Evolutionary conservation across 37 sponge, comb jelly and placozoan genomes (phyloP), one percentile per base, ranked within the genome.

Genomic region (Sycon ciliatum): DNA sequence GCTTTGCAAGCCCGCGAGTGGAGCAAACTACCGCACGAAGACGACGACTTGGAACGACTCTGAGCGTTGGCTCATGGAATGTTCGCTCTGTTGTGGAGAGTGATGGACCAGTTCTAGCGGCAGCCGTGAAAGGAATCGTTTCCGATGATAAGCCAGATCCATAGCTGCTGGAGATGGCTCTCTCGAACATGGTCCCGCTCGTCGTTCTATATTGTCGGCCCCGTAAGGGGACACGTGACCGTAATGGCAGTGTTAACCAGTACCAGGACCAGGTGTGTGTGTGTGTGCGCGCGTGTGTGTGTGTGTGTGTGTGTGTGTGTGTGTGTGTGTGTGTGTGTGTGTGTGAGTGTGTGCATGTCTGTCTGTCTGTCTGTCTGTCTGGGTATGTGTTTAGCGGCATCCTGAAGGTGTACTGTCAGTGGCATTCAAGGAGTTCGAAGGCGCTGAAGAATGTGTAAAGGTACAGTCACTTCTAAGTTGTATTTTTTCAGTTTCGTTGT

Each of bases 371-470:
- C 7, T 16, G 34, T 4, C 36, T 31, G 65, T 64, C 36, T 64
- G 65, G n/a, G n/a, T n/a, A n/a, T n/a, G n/a, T n/a, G 20, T 49
- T 20, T 38, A 93, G 90, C 78, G 93, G 61, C 89, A 96, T 71
- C 82, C 84, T 52, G 89, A 92, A 20, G 99, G 99, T 68, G 83
- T 96, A 22, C 85, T 75, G 3, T 92, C 99, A 9, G 75, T 96
- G 20, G 85, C 81, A 20, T 96, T 96, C 65, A 75, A 73, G 66
- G 88, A 85, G 9, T 81, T 80, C 34, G 90, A 89, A 40, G 73
- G 79, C 6, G 90, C 90, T 52, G 95, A 89, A 35, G 30, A 57
- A 57, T 86, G 87, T 66, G 76, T 89, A 23, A 18, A 35, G 53
- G 76, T 38, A 73, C n/a, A 24, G 54, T 13, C 32, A 22, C 13